Conservation (phyloP, 37 sponge, comb jelly and placozoan genomes). For the Ianthella basta region DNA sequence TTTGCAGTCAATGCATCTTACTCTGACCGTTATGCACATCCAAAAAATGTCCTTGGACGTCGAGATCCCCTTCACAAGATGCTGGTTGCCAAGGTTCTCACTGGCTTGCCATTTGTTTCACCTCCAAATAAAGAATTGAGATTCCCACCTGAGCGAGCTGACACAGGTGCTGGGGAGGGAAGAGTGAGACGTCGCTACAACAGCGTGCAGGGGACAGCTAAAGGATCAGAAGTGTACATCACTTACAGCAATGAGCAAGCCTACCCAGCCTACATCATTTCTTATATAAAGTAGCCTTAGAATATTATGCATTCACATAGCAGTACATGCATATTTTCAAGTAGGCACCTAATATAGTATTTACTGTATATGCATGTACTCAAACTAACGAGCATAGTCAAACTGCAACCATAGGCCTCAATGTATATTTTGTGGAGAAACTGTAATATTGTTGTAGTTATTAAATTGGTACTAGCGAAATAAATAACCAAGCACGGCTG, state of each 20-base stretch:
- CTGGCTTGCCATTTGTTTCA: slow-evolving; percentile 32
- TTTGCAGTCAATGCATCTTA: slow-evolving; percentile 78
- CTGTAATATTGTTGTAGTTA: too few relatives aligned
- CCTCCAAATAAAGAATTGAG: slow-evolving; percentile 23
- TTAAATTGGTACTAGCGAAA: too few relatives aligned
- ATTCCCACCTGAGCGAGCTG: slow-evolving; percentile 36
- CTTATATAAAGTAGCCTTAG: slow-evolving; percentile 43
- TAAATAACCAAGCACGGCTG: too few relatives aligned
- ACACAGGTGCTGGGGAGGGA: background rate
- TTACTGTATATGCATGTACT: too few relatives aligned
- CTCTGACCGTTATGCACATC: slow-evolving; percentile 52
- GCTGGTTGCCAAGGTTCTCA: slow-evolving; percentile 65
- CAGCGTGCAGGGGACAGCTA: slow-evolving; percentile 54
- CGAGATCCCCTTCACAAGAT: slow-evolving; percentile 11
- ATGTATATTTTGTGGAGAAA: too few relatives aligned
- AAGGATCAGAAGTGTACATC: slow-evolving; percentile 66
- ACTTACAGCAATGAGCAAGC: slow-evolving; percentile 67
- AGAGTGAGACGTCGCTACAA: slow-evolving; percentile 51
- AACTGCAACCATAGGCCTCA: too few relatives aligned
- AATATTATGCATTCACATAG: too few relatives aligned
- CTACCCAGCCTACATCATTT: slow-evolving; percentile 70
- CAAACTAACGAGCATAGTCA: too few relatives aligned
- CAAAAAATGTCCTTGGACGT: background rate
- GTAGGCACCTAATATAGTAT: too few relatives aligned
- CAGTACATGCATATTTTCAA: too few relatives aligned